Base-by-base conservation (phyloP, 2,888 invertebrate species). In the Hybos culiciformis region DNA sequence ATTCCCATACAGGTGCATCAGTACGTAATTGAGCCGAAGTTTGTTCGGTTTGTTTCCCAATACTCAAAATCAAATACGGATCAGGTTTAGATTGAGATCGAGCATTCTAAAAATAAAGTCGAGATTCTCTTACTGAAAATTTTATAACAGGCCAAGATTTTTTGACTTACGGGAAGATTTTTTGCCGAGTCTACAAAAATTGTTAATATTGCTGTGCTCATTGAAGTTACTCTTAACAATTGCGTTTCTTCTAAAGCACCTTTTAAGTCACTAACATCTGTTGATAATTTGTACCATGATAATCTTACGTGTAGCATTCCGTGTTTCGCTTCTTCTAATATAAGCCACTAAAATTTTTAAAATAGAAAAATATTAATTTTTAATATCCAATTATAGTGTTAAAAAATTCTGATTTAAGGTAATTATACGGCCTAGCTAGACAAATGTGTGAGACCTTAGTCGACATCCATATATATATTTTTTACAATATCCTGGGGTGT, bases 101-200 rank as follows among this genome's bases (percentile, higher is more conserved):
- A 1, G 80, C 81, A 63, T 80, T 78, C 79, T 80, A 57, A n/a
- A 39, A 46, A 2, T 8, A 11, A 14, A 40, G n/a, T 14, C 9
- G 9, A 31, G 2, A 5, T 32, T 21, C 40, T 40, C 32, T 23
- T 29, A 42, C n/a, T 24, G 23, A 46, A 31, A 19, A 12, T 21
- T 17, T 29, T 4, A 23, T 29, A 46, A 32, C 23, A 20, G 15
- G 20, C 41, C 21, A 20, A 14, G 11, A 18, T 37, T 21, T 17
- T 42, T 5, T 29, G 34, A 21, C 79, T 73, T 72, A 93, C 93
- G 43, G 93, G 93, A 42, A 97, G 70, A 67, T 85, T 82, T 59
- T 82, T 84, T 40, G 92, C 92, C 2, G 88, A 90, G 66, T 98
- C 97, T 21, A 97, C 71, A 63, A 86, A 92, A 5, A 96, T 80